Conservation (phyloP, 1,140 invertebrate genomes). For the Lethocerus indicus region DNA sequence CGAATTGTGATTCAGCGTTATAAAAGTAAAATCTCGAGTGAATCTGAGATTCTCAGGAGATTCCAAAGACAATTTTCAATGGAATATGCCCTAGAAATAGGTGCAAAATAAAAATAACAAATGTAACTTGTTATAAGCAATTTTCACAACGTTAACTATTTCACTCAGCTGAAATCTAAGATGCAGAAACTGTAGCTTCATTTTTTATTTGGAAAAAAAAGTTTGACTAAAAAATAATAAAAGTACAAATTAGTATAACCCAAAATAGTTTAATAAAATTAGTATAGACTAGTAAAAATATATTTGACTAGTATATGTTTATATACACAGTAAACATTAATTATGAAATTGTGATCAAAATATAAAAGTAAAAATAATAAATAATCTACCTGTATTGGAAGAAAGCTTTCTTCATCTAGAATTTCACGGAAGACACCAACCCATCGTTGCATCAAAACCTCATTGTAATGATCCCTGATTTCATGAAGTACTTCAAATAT, state of each 20-base stretch:
- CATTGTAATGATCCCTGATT: constrained; percentile 94
- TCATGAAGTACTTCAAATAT: constrained; percentile 82
- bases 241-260: not conserved
- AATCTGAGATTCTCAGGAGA: too few species aligned
- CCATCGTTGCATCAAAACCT: constrained; percentile 92
- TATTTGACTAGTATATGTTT: too few species aligned
- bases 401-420: constrained; percentile 84
- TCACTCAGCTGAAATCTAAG: too few species aligned
- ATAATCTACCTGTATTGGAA: constrained; percentile 64
- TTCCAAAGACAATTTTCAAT: too few species aligned
- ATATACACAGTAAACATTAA: too few species aligned
- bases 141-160: too few species aligned
- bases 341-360: not conserved
- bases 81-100: too few species aligned
- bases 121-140: too few species aligned
- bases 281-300: not conserved
- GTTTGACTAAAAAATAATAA: not conserved
- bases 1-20: too few species aligned
- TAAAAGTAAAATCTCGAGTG: too few species aligned
- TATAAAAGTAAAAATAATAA: not conserved
- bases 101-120: too few species aligned
- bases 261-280: not conserved
- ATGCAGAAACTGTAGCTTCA: not conserved
- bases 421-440: constrained; percentile 87
- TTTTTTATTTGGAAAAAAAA: not conserved